These are phyloP conservation scores for Agonopterix alstromeriana DNA, from an alignment of 2,888 invertebrate species.

Conservation along the genomic window DNA sequence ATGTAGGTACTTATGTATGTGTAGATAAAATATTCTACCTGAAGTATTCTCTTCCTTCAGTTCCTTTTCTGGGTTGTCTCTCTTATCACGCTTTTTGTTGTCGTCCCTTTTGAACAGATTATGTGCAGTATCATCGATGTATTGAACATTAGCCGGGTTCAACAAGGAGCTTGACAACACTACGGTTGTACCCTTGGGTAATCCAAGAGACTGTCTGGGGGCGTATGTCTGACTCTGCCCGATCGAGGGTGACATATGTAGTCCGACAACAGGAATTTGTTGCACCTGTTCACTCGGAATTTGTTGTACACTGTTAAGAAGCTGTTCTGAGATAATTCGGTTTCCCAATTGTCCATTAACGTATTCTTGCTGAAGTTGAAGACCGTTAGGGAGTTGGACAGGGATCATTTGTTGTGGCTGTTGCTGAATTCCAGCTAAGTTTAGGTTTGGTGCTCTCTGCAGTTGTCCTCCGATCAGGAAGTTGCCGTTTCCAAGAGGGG, in stretches of 20 bases:
- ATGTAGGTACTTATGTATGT: background rate
- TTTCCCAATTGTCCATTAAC: conserved; percentile 80
- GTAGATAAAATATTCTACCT: conserved; percentile 24
- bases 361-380: conserved; percentile 74
- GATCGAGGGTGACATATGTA: conserved; percentile 24
- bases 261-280: conserved; percentile 25
- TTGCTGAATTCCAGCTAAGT: conserved; percentile 59
- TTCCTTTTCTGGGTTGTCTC: conserved; percentile 69
- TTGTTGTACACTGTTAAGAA: conserved; percentile 53
- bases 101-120: conserved; percentile 70
- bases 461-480: conserved; percentile 80
- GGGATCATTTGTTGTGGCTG: conserved; percentile 57
- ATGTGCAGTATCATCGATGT: conserved; percentile 75
- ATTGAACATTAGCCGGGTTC: conserved; percentile 79
- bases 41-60: conserved; percentile 33
- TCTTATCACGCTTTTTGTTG: conserved; percentile 59
- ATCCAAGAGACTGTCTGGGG: conserved; percentile 8
- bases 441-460: conserved; percentile 75
- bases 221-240: conserved; percentile 26
- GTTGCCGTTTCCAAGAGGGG: conserved; percentile 69
- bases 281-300: conserved; percentile 24
- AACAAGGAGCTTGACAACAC: conserved; percentile 59
- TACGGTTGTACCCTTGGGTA: conserved; percentile 45
- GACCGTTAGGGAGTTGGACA: conserved; percentile 60
- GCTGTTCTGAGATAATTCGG: conserved; percentile 75